Evolutionary conservation across 2,888 invertebrate genomes (phyloP), one percentile per base, ranked within the genome.

Genomic region (Leptopilina drosophilae): DNA sequence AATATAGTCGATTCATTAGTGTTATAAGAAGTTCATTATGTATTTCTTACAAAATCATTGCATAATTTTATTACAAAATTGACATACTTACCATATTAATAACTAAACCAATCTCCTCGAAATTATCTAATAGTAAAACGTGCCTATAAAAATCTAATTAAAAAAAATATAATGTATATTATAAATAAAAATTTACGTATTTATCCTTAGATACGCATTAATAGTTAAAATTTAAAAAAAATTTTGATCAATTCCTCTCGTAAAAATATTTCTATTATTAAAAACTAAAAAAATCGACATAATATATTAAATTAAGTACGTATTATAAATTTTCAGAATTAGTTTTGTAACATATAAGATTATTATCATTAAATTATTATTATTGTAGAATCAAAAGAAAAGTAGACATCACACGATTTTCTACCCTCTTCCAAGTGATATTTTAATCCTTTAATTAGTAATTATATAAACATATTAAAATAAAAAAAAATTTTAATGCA

Each of bases 141-240:
- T 67, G 66, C 66, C 66, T 67, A 67, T 20, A 67, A 67, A 1
- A 67, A 42, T 15, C 15, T 67, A 67, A 66, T 42, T 42, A 66
- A 64, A 26, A 64, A 20, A 33, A 33, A 33, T 33, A 33, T 33
- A 33, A 33, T 33, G 33, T 33, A 33, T 33, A 33, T 33, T 33
- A 33, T 33, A 33, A 26, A 66, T 42, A 66, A 14, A 66, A 66
- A 33, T 33, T 33, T 33, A 33, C 33, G 33, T 66, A 66, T 66
- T 66, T 66, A 66, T 42, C 66, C 7, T 15, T 33, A 73, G 56
- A 56, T 53, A 73, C 14, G 12, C 49, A 33, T 7, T 9, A 33
- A 8, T 33, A 20, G 12, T 53, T 12, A 67, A 20, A 67, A 67
- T 2, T 33, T 4, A 33, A 33, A 33, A 33, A 33, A 33, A 33